Conservation (phyloP, 2,888 invertebrate species). For the Cantharis lateralis region DNA sequence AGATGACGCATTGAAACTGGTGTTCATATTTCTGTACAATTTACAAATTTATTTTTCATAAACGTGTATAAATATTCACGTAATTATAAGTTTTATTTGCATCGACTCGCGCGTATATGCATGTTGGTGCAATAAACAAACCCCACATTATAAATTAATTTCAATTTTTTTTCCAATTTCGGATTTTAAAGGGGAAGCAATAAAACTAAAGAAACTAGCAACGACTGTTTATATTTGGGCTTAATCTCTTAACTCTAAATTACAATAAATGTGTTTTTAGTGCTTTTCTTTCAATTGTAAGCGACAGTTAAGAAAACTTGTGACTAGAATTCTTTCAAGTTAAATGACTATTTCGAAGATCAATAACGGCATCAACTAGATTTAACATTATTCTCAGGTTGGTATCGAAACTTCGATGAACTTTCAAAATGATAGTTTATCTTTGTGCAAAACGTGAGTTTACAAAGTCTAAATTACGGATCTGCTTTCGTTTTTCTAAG, state of each 20-base stretch:
- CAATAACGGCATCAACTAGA: conserved; percentile 7
- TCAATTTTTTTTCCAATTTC: background rate
- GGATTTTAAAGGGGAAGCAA: background rate
- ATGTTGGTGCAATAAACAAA: background rate
- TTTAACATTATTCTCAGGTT: conserved; percentile 20
- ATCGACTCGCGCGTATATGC: background rate
- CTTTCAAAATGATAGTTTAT: conserved; percentile 42
- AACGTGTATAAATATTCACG: background rate
- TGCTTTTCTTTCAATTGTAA: conserved; percentile 3
- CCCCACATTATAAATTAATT: background rate
- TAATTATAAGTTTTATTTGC: conserved; percentile 1
- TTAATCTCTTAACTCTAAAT: background rate
- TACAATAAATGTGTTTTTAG: conserved; percentile 1
- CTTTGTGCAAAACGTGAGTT: conserved; percentile 40
- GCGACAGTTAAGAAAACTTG: conserved; percentile 4
- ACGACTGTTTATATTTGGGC: background rate
- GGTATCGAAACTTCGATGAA: conserved; percentile 29
- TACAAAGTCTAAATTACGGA: conserved; percentile 42
- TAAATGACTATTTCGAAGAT: conserved; percentile 2
- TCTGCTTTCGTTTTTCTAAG: conserved; percentile 37
- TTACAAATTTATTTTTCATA: conserved; percentile 15
- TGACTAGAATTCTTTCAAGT: conserved; percentile 3
- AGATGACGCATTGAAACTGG: conserved; percentile 26
- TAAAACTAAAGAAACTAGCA: background rate
- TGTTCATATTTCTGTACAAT: conserved; percentile 23